phyloP scores from a whole-genome alignment of 2,113 vertebrate species.

The Meles meles region DNA sequence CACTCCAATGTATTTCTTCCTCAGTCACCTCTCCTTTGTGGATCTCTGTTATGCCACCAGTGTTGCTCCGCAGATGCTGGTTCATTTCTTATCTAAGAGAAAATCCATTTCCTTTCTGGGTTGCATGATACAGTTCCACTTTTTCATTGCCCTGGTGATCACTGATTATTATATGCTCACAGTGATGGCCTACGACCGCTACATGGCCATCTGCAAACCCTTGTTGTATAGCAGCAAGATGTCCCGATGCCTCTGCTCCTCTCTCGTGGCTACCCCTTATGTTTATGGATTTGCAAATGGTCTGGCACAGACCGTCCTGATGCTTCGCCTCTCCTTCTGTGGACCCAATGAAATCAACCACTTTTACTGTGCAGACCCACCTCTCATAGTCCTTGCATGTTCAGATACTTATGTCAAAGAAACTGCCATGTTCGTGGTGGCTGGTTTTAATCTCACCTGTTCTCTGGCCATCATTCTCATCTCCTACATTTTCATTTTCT shows the following conservation, averaged over 20 bases:
- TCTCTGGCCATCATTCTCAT: slow-evolving; percentile 62
- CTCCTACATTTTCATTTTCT: slow-evolving; percentile 61
- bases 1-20: slow-evolving; percentile 82
- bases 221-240: slow-evolving; percentile 80
- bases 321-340: slow-evolving; percentile 77
- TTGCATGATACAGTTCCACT: slow-evolving; percentile 77
- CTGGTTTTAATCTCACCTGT: slow-evolving; percentile 55
- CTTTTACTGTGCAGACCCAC: slow-evolving; percentile 81
- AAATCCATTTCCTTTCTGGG: slow-evolving; percentile 75
- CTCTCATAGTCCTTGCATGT: slow-evolving; percentile 77
- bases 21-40: slow-evolving; percentile 81
- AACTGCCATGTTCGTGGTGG: slow-evolving; percentile 65
- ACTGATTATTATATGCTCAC: slow-evolving; percentile 80
- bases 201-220: slow-evolving; percentile 82
- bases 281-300: slow-evolving; percentile 70
- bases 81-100: slow-evolving; percentile 67
- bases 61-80: slow-evolving; percentile 80
- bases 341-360: slow-evolving; percentile 73
- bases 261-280: slow-evolving; percentile 46
- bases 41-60: slow-evolving; percentile 79
- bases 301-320: slow-evolving; percentile 59
- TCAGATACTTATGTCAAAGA: slow-evolving; percentile 67
- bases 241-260: slow-evolving; percentile 56
- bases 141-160: slow-evolving; percentile 76
- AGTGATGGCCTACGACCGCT: slow-evolving; percentile 83